Percentiles rank a stretch among this genome's conserved stretches.
Evolutionary conservation across 2,888 invertebrate species (phyloP).

Genomic region (Criorhina ranunculi): DNA sequence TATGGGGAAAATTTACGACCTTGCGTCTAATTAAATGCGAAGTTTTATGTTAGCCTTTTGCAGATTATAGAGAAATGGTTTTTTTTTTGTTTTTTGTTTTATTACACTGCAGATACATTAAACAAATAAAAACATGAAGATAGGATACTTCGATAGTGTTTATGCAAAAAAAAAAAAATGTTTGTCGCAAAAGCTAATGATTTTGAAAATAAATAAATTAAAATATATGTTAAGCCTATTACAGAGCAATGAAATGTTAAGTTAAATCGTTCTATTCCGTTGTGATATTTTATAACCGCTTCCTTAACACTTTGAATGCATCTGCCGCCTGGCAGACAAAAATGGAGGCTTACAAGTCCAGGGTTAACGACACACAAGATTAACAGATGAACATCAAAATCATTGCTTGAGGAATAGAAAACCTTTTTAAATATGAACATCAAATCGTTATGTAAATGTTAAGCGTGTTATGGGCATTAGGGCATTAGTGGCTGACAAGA

Average conservation of each 20-base stretch:
- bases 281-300: background rate
- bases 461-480: background rate
- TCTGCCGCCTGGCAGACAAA: background rate
- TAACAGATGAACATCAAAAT: background rate
- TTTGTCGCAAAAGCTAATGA: background rate
- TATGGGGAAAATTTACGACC: conserved; percentile 70
- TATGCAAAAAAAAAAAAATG: too few relatives aligned
- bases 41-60: conserved; percentile 68
- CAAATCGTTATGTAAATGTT: conserved; percentile 2
- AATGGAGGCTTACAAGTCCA: background rate
- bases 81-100: conserved; percentile 19
- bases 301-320: background rate
- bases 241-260: conserved; percentile 4
- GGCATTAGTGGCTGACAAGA: background rate
- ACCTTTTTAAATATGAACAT: background rate
- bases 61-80: conserved; percentile 59
- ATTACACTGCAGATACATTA: conserved; percentile 1
- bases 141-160: background rate
- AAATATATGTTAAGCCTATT: background rate
- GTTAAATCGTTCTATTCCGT: conserved; percentile 11
- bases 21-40: conserved; percentile 71
- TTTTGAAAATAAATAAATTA: conserved; percentile 2
- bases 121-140: conserved; percentile 4
- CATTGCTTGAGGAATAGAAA: background rate
- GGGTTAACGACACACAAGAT: conserved; percentile 4